A percentile compares a stretch with the other conserved stretches of the same genome.
phyloP scores from a whole-genome alignment of 2,113 vertebrate genomes.

The Penelope pileata region DNA sequence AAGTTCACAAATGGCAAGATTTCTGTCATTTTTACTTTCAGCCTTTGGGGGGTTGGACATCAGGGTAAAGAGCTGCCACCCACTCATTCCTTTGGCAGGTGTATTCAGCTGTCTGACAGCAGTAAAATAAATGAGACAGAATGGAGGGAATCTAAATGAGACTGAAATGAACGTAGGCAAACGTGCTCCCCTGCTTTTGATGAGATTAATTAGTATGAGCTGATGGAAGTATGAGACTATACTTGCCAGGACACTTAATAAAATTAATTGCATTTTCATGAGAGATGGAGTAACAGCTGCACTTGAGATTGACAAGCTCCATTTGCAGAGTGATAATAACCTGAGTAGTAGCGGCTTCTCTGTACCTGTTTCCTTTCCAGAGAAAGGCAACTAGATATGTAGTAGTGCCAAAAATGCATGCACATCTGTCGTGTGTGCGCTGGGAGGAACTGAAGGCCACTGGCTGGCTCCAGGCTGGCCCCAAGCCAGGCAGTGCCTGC shows the following conservation, averaged over 20 bases:
- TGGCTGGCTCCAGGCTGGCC: neutral
- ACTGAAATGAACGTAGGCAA: neutral
- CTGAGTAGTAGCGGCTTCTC: neutral
- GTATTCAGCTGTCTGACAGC: neutral
- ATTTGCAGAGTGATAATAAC: neutral
- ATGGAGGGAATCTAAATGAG: neutral
- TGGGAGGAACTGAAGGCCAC: neutral
- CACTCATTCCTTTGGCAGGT: neutral
- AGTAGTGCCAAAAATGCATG: neutral
- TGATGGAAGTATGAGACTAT: neutral
- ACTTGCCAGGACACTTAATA: neutral
- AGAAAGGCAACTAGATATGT: neutral
- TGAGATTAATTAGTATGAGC: neutral
- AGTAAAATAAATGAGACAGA: neutral
- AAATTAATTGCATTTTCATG: neutral
- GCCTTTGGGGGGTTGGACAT: neutral
- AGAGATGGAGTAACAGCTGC: neutral
- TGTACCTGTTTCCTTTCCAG: neutral
- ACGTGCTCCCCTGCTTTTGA: rapidly evolving
- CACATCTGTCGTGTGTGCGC: neutral
- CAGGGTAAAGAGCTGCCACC: neutral
- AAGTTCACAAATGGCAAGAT: neutral
- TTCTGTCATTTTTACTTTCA: neutral
- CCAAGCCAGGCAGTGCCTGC: neutral
- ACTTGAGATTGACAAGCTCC: neutral